These are phyloP conservation scores for Meteorus colon DNA, from an alignment of 2,888 invertebrate species.

Conservation along the genomic window DNA sequence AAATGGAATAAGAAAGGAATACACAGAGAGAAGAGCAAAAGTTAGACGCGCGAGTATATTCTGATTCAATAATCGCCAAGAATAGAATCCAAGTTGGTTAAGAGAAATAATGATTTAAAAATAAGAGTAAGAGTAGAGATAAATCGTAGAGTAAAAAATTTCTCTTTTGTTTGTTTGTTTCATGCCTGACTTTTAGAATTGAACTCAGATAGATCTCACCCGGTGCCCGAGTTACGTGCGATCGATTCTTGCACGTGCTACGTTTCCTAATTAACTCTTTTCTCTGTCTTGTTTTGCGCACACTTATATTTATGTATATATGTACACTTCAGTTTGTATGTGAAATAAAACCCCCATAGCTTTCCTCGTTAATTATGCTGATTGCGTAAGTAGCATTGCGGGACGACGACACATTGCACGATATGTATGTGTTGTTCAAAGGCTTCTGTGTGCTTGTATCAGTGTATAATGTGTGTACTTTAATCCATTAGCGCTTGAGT, in stretches of 20 bases:
- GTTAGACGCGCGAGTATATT: neutral
- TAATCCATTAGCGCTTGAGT: too few relatives aligned
- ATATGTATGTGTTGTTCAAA: neutral
- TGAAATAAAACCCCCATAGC: constrained; percentile 27
- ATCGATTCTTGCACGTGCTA: constrained; percentile 32
- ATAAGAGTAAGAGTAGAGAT: neutral
- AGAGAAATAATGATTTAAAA: neutral
- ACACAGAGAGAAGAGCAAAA: neutral
- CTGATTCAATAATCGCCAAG: constrained; percentile 54
- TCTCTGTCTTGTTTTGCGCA: constrained; percentile 8
- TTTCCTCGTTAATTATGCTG: constrained; percentile 61
- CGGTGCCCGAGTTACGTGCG: constrained; percentile 26
- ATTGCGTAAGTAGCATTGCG: constrained; percentile 52
- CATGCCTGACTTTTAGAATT: neutral
- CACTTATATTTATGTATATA: constrained; percentile 25
- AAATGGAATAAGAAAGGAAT: neutral
- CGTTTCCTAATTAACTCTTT: constrained; percentile 50
- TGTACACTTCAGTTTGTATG: neutral
- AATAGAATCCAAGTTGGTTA: constrained; percentile 49
- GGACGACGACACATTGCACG: constrained; percentile 9
- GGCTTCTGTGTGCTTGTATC: neutral
- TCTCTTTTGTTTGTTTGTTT: neutral
- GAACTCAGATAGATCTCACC: neutral
- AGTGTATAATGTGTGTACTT: neutral
- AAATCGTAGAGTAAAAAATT: neutral